phyloP scores from a whole-genome alignment of 1,140 invertebrate genomes.

The Hormaphis cornu region DNA sequence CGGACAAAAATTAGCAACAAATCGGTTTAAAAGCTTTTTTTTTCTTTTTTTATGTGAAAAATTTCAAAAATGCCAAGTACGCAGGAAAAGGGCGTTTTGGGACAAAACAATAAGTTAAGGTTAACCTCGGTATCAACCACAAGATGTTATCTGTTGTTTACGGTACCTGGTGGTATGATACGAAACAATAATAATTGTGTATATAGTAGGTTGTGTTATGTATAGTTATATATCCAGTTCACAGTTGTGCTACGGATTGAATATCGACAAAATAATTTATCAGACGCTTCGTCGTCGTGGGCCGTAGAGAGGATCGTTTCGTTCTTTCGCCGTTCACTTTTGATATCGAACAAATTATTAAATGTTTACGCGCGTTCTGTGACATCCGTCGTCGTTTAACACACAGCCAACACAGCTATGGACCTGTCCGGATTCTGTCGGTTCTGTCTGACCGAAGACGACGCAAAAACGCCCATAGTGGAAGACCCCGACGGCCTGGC shows the following conservation, averaged over 20 bases:
- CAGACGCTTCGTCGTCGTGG: too few species aligned
- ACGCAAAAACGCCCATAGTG: slow-evolving; percentile 1
- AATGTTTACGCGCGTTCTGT: too few species aligned
- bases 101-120: slow-evolving; percentile 22
- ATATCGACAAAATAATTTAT: too few species aligned
- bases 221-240: too few species aligned
- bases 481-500: background rate
- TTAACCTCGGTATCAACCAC: slow-evolving; percentile 6
- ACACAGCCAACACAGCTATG: background rate
- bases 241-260: too few species aligned
- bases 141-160: slow-evolving; percentile 1
- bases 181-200: slow-evolving; percentile 10
- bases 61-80: slow-evolving; percentile 29
- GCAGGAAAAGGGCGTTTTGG: slow-evolving; percentile 28
- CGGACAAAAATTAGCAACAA: background rate
- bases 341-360: background rate
- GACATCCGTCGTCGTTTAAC: too few species aligned
- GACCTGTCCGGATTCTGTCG: slow-evolving; percentile 16
- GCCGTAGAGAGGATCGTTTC: too few species aligned
- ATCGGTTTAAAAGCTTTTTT: background rate
- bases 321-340: too few species aligned
- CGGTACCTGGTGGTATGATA: background rate
- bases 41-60: background rate
- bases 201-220: too few species aligned
- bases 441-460: slow-evolving; percentile 5